Base-by-base conservation (phyloP, 2,888 invertebrate species). In the Dicranocentrus wangi region DNA sequence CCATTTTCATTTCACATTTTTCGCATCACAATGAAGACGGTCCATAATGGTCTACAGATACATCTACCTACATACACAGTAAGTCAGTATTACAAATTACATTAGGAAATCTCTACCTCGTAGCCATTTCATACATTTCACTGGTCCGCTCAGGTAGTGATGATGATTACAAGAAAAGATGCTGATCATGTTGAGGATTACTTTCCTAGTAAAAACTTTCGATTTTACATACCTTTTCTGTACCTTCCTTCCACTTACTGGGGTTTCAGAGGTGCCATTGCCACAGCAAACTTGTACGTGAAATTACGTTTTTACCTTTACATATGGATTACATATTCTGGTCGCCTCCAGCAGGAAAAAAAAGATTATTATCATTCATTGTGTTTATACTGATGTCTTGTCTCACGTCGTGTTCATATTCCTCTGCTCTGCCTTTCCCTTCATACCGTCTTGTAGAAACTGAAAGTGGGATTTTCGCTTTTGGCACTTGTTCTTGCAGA, bases 381-480 rank as follows among this genome's bases (percentile, higher is more conserved):
- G 27, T 27, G 28, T 32, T 13, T n/a, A n/a, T 58, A 8, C 28
- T 55, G 25, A 19, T n/a, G 21, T 55, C 23, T 55, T 25, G 8
- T 47, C 25, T 55, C 23, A 47, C 3, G 55, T 3, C 47, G 15
- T n/a, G 8, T 23, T 60, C 28, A 60, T 10, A n/a, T 23, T 23
- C 60, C n/a, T 17, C 60, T 60, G 28, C 32, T 32, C 21, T 7
- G 5, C 25, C 2, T 27, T 27, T 17, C 32, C 2, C 17, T 17
- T 10, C 32, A 2, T 60, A 28, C 13, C 17, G 15, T 25, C 27
- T 66, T 19, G 21, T 60, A 28, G 47, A 71, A 71, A 71, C 61
- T 43, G 71, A 71, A 71, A 71, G 71, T 71, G 58, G 71, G 47
- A 32, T 7, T 23, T 58, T 60, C 21, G 60, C 60, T 60, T 60